phyloP scores from a whole-genome alignment of 2,797 vertebrate genomes.

The Helarctos malayanus region DNA sequence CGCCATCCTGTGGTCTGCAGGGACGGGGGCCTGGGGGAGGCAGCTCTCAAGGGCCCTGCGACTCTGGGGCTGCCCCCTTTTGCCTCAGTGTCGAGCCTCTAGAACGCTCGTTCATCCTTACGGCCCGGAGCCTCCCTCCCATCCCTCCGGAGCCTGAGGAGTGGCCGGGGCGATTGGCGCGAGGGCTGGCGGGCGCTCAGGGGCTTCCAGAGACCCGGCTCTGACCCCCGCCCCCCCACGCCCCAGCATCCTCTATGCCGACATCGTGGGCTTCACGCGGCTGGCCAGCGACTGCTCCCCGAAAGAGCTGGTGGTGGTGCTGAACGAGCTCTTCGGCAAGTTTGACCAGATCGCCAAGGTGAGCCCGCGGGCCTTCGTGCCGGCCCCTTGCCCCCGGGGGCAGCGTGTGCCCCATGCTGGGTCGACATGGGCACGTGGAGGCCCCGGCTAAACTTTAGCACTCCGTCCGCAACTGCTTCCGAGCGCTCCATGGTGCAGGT shows the following conservation, averaged over 20 bases:
- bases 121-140: background rate
- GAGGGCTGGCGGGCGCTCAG: background rate
- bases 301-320: slow-evolving; percentile 97
- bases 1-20: rapidly evolving
- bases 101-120: background rate
- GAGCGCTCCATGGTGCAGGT: rapidly evolving
- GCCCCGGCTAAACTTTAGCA: background rate
- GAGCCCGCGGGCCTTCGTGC: slow-evolving; percentile 22
- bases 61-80: rapidly evolving
- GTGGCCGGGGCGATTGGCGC: background rate
- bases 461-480: background rate
- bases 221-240: background rate
- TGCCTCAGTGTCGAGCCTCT: background rate
- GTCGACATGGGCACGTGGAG: background rate
- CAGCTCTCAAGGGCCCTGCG: background rate
- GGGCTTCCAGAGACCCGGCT: background rate
- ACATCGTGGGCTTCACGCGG: slow-evolving; percentile 98
- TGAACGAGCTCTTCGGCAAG: slow-evolving; percentile 98
- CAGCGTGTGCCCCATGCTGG: background rate
- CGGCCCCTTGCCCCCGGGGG: background rate
- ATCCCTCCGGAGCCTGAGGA: background rate
- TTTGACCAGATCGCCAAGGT: slow-evolving; percentile 99
- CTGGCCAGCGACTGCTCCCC: slow-evolving; percentile 99
- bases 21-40: background rate
- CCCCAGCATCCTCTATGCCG: slow-evolving; percentile 97